These are phyloP conservation scores for Phaonia tiefii DNA, from an alignment of 2,888 invertebrate genomes.

Conservation along the genomic window DNA sequence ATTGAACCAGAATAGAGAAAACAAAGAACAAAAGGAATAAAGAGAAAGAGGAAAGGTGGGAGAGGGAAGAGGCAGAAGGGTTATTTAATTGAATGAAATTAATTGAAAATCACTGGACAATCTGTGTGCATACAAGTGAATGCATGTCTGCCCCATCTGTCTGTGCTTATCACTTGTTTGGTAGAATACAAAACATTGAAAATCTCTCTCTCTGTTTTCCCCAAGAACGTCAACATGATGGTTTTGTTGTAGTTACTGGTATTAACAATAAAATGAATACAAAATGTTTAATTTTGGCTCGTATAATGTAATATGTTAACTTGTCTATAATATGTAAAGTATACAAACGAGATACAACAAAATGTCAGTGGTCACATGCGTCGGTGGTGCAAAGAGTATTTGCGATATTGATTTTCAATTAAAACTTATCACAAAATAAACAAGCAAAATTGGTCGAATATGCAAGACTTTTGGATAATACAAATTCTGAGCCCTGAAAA, in stretches of 20 bases:
- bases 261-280: too few relatives aligned
- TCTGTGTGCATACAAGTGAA: slow-evolving; percentile 20
- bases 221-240: neutral
- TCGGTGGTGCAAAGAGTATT: neutral
- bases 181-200: slow-evolving; percentile 8
- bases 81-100: slow-evolving; percentile 73
- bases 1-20: slow-evolving; percentile 30
- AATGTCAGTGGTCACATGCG: neutral
- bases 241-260: too few relatives aligned
- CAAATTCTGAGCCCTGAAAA: too few relatives aligned
- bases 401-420: too few relatives aligned
- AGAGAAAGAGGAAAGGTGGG: neutral
- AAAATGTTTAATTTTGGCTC: too few relatives aligned
- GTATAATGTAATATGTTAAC: too few relatives aligned
- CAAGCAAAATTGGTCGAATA: too few relatives aligned
- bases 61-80: slow-evolving; percentile 32
- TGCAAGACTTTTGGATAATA: too few relatives aligned
- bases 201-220: neutral
- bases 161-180: neutral
- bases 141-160: neutral
- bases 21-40: neutral
- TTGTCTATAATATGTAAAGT: too few relatives aligned
- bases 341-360: neutral
- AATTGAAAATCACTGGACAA: slow-evolving; percentile 69
- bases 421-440: too few relatives aligned